phyloP scores from a whole-genome alignment of 2,797 vertebrate species.

The Erethizon dorsatum region DNA sequence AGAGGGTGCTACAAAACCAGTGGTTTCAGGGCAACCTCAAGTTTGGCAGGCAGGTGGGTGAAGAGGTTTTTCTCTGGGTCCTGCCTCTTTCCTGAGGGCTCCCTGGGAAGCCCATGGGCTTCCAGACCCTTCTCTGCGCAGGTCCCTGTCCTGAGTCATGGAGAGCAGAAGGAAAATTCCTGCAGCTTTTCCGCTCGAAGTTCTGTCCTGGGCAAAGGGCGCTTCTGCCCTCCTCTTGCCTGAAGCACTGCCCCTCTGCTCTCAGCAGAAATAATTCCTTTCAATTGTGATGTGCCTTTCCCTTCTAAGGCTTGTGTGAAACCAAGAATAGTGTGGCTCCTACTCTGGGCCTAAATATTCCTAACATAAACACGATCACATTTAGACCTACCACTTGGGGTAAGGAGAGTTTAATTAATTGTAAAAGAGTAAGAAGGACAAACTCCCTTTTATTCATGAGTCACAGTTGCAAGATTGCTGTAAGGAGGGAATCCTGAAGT shows the following conservation, averaged over 20 bases:
- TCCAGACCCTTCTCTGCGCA: not conserved
- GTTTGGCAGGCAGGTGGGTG: not conserved
- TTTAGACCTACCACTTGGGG: not conserved
- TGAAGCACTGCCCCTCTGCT: not conserved
- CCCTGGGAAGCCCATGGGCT: not conserved
- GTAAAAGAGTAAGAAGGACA: not conserved
- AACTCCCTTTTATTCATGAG: not conserved
- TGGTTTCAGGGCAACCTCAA: not conserved
- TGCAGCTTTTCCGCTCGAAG: not conserved
- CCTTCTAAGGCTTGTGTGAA: not conserved
- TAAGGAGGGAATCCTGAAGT: not conserved
- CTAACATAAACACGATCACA: not conserved
- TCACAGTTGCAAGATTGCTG: not conserved
- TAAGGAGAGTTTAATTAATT: not conserved
- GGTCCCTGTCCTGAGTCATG: not conserved
- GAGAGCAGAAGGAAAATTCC: not conserved
- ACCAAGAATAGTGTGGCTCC: not conserved
- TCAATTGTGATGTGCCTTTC: not conserved
- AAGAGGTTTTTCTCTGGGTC: not conserved
- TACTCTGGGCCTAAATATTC: not conserved
- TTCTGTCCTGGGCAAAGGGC: not conserved
- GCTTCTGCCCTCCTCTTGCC: not conserved
- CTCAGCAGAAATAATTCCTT: not conserved
- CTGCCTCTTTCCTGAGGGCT: not conserved
- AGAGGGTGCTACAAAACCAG: conserved; percentile 33